A percentile compares a stretch with the other conserved stretches of the same genome.
Conservation (phyloP, 2,888 invertebrate genomes). For the Lydus trimaculatus region DNA sequence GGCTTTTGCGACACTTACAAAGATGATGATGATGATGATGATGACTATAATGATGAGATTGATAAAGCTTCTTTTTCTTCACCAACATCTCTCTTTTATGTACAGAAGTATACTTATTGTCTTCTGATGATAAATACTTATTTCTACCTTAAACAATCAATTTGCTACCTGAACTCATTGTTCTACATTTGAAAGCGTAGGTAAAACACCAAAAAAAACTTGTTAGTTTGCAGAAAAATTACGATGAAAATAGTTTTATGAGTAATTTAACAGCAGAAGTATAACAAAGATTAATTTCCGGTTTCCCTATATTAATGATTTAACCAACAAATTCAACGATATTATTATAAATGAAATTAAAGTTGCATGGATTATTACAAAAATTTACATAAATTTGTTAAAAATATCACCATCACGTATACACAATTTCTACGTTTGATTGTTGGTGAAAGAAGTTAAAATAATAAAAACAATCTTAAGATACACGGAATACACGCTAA, state of each 20-base stretch:
- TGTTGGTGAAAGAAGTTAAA: not conserved
- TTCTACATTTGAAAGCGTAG: not conserved
- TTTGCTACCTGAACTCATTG: not conserved
- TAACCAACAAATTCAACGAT: not conserved
- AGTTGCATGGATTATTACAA: not conserved
- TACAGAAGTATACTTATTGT: not conserved
- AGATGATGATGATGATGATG: not conserved
- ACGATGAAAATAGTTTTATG: not conserved
- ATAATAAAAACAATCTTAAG: not conserved
- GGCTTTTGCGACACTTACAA: not conserved
- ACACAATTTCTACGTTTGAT: not conserved
- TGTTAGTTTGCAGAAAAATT: not conserved
- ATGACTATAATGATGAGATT: not conserved
- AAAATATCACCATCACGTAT: not conserved
- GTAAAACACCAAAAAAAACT: not conserved
- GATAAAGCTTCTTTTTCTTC: not conserved
- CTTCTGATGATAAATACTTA: not conserved
- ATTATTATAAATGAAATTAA: not conserved
- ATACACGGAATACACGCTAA: not conserved
- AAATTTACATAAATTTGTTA: not conserved
- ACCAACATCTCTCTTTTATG: not conserved
- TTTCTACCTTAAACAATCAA: not conserved
- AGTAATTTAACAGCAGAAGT: not conserved
- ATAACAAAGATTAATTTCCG: conserved; percentile 1
- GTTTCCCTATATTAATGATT: not conserved